Evolutionary conservation across 1,140 invertebrate species (phyloP), one percentile per base, ranked within the genome.

Genomic region (Nixonia krombeini): DNA sequence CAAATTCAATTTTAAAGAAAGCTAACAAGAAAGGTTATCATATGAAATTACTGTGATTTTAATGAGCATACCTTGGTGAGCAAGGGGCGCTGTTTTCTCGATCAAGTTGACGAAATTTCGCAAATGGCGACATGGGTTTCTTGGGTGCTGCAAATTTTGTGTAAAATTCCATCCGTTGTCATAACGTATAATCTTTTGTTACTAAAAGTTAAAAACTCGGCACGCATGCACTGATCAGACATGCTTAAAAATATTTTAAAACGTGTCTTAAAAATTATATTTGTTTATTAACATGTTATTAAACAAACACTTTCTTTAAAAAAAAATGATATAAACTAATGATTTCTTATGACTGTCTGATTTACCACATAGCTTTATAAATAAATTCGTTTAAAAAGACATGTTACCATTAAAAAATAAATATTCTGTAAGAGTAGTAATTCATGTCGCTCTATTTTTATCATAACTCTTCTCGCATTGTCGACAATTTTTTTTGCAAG

Each of bases 61-160:
- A 15, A 45, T 28, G 63, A 65, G 79, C 78, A 86, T 88, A 94
- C 93, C 91, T 93, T 84, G 92, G 90, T 66, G 88, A 87, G 69
- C 88, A 89, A 76, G 87, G 86, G 51, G 88, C 85, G 74, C 92
- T 93, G 80, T 92, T 92, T 84, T 94, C 92, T 79, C 92, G 91
- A 83, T 96, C 94, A 81, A 95, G 88, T 87, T 95, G 93, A 78
- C 91, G 90, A 87, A 96, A 96, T 87, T 95, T 95, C 76, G 92
- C 91, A 86, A 95, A 94, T 55, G 94, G 92, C 72, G 93, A 94
- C 74, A 92, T 88, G 53, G 91, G 89, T 81, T 92, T 92, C 53
- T 87, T 87, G 81, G 83, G 78, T 84, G 84, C 91, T 93, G 85
- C 65, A 87, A 72, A 73, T 57, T 23, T 63, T 47, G 46, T 44